A percentile compares a stretch with the other conserved stretches of the same genome.
These are phyloP conservation scores for Melanargia galathea DNA, from an alignment of 2,888 invertebrate species.

Conservation along the genomic window DNA sequence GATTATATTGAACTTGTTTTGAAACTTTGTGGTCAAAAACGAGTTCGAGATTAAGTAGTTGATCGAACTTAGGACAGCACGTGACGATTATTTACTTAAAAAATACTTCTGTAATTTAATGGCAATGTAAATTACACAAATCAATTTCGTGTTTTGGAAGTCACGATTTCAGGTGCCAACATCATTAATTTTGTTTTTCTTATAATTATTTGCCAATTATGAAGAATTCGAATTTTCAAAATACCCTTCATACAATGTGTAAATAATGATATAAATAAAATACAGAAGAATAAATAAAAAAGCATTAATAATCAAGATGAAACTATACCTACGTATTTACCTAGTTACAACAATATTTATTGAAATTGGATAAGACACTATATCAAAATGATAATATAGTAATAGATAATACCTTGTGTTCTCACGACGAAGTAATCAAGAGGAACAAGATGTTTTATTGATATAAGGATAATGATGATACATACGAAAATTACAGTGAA, in stretches of 20 bases:
- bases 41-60: conserved; percentile 8
- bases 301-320: no score
- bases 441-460: not conserved
- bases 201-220: conserved; percentile 10
- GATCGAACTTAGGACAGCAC: conserved; percentile 6
- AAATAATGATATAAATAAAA: not conserved
- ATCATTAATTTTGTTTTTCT: conserved; percentile 29
- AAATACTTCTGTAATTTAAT: conserved; percentile 37
- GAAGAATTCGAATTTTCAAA: not conserved
- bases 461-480: conserved; percentile 2
- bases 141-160: conserved; percentile 44
- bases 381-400: not conserved
- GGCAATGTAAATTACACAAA: conserved; percentile 44
- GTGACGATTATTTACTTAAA: conserved; percentile 35
- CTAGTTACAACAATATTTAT: no score
- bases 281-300: not conserved
- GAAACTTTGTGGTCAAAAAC: not conserved
- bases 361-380: no score
- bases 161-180: conserved; percentile 43
- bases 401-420: no score
- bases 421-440: not conserved
- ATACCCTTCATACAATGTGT: no score
- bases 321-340: no score
- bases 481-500: conserved; percentile 8
- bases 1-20: no score